Conservation (phyloP, 2,797 vertebrate species). For the Streptopelia turtur region DNA sequence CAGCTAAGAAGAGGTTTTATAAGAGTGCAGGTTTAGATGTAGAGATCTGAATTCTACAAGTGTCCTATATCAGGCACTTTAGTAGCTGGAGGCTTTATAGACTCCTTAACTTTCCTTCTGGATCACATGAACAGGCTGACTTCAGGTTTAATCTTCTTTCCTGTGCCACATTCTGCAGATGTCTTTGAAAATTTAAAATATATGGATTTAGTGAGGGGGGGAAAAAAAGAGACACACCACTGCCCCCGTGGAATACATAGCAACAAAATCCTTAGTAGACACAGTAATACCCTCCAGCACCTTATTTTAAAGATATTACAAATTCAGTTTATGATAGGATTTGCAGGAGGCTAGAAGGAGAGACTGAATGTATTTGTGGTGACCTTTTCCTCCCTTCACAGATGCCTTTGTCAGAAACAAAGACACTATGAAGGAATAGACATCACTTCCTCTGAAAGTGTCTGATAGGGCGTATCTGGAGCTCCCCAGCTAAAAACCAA, state of each 20-base stretch:
- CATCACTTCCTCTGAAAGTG: neutral
- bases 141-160: neutral
- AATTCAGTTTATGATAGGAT: neutral
- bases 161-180: neutral
- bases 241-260: neutral
- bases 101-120: neutral
- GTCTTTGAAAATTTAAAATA: neutral
- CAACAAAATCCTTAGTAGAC: neutral
- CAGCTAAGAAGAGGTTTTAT: neutral
- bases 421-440: neutral
- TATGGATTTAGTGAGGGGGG: neutral
- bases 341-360: neutral
- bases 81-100: neutral
- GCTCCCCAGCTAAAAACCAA: neutral
- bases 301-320: neutral
- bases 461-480: neutral
- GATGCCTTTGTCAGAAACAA: neutral
- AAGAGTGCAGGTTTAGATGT: neutral
- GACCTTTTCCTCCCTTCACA: neutral
- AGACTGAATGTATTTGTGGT: neutral
- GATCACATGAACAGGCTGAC: neutral
- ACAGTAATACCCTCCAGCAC: neutral
- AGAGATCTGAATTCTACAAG: neutral
- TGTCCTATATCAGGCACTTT: neutral
- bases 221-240: neutral